Percentiles rank a stretch among this genome's conserved stretches.
Conservation (phyloP, 2,113 vertebrate species). For the Amphiprion percula region DNA sequence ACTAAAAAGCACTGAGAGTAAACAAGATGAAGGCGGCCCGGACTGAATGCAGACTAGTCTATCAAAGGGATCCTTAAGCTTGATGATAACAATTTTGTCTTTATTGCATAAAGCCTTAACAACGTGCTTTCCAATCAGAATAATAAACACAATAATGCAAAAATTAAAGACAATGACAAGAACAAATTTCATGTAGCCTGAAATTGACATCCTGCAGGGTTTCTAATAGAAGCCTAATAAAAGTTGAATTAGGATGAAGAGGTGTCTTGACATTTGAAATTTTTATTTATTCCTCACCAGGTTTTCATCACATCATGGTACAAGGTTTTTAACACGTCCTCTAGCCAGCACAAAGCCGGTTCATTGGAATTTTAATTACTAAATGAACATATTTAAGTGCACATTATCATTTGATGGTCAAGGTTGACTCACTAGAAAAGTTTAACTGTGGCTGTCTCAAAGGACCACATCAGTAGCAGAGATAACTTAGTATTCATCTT, state of each 20-base stretch:
- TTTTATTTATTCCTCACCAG: constrained; percentile 20
- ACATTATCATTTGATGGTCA: constrained; percentile 9
- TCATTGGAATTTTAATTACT: constrained; percentile 26
- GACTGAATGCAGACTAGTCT: constrained; percentile 38
- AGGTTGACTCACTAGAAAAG: constrained; percentile 1
- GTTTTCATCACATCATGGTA: constrained; percentile 7
- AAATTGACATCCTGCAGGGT: constrained; percentile 20
- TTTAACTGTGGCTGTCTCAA: neutral
- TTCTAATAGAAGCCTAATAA: constrained; percentile 51
- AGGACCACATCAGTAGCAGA: constrained; percentile 6
- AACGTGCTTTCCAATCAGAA: constrained; percentile 19
- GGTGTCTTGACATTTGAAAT: constrained; percentile 49
- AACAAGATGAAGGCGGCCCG: constrained; percentile 52
- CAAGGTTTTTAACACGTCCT: constrained; percentile 44
- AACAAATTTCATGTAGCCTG: constrained; percentile 18
- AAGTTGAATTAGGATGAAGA: constrained; percentile 34
- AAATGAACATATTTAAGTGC: constrained; percentile 40
- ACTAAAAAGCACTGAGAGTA: constrained; percentile 38
- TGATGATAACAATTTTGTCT: constrained; percentile 32
- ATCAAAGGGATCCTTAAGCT: constrained; percentile 42
- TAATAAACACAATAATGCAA: neutral
- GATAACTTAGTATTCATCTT: constrained; percentile 16
- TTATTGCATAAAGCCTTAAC: constrained; percentile 28
- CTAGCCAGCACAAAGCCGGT: constrained; percentile 18
- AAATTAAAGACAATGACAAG: constrained; percentile 4